Evolutionary conservation across 2,797 vertebrate species (phyloP).

Genomic region (Parauchenoglanis punctatus): DNA sequence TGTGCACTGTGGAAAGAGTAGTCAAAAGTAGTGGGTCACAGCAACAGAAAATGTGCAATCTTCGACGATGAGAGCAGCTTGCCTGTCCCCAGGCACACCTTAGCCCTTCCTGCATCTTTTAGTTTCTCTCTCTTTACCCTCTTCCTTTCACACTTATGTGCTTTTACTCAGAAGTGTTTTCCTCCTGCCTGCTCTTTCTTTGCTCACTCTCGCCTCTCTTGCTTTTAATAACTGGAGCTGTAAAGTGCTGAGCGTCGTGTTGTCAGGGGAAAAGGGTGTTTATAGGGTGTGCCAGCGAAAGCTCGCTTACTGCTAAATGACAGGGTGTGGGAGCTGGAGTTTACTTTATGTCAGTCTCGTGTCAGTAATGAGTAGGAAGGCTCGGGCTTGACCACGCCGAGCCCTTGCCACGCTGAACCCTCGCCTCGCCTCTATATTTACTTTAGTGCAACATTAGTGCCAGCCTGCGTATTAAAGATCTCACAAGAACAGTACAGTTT

Average conservation of each 20-base stretch:
- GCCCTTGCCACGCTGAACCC: slow-evolving; percentile 57
- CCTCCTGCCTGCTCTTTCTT: slow-evolving; percentile 18
- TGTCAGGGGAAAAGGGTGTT: slow-evolving; percentile 43
- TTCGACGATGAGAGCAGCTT: slow-evolving; percentile 44
- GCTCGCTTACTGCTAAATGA: slow-evolving; percentile 64
- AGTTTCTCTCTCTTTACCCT: slow-evolving; percentile 40
- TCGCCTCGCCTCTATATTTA: slow-evolving; percentile 62
- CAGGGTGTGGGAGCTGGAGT: slow-evolving; percentile 61
- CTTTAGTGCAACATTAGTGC: slow-evolving; percentile 73
- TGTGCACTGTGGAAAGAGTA: slow-evolving; percentile 49
- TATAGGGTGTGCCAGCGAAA: slow-evolving; percentile 56
- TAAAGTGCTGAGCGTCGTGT: slow-evolving; percentile 29
- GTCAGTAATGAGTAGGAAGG: slow-evolving; percentile 69
- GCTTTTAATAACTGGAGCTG: slow-evolving; percentile 52
- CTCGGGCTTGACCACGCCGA: slow-evolving; percentile 63
- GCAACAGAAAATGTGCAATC: slow-evolving; percentile 40
- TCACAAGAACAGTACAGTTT: slow-evolving; percentile 71
- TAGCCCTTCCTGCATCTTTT: slow-evolving; percentile 35
- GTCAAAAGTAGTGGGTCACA: slow-evolving; percentile 48
- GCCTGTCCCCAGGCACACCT: slow-evolving; percentile 46
- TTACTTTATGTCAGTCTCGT: slow-evolving; percentile 66
- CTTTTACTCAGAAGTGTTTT: slow-evolving; percentile 34
- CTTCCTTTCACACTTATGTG: slow-evolving; percentile 33
- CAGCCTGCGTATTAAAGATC: slow-evolving; percentile 66
- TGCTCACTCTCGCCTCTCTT: slow-evolving; percentile 37